Conservation (phyloP, 2,113 vertebrate genomes). For the Cryptoleucopteryx plumbea region DNA sequence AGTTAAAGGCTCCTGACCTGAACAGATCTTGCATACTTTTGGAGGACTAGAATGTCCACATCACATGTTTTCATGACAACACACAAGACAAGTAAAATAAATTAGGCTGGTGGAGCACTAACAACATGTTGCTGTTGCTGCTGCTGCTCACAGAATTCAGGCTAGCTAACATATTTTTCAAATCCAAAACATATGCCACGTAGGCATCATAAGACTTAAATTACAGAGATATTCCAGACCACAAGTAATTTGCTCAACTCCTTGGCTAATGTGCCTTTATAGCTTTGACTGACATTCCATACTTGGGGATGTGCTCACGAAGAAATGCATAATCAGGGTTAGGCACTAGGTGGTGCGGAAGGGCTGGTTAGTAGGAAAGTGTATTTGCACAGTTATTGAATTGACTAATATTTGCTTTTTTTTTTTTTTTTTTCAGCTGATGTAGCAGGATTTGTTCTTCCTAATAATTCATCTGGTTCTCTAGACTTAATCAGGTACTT, state of each 20-base stretch:
- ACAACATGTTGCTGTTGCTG: background rate
- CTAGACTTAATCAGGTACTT: background rate
- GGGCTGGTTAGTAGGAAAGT: background rate
- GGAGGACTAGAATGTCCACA: background rate
- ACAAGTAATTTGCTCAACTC: background rate
- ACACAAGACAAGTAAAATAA: background rate
- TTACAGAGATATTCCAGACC: background rate
- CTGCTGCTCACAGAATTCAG: background rate
- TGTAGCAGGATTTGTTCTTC: background rate
- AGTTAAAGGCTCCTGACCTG: background rate
- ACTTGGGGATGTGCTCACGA: accelerated
- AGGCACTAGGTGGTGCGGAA: slow-evolving; percentile 42
- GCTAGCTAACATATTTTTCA: background rate
- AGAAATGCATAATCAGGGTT: background rate
- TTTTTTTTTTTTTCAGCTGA: background rate
- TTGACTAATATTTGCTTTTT: background rate
- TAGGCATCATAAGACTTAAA: background rate
- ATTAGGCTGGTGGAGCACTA: background rate
- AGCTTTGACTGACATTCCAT: background rate
- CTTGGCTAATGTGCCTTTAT: background rate
- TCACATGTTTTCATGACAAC: background rate
- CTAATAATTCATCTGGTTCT: background rate
- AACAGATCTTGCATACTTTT: background rate
- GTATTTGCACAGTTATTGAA: background rate
- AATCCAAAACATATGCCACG: background rate